Percentiles rank a stretch among this genome's conserved stretches.
Evolutionary conservation across 2,888 invertebrate genomes (phyloP).

Genomic region (Argyra leucocephala): DNA sequence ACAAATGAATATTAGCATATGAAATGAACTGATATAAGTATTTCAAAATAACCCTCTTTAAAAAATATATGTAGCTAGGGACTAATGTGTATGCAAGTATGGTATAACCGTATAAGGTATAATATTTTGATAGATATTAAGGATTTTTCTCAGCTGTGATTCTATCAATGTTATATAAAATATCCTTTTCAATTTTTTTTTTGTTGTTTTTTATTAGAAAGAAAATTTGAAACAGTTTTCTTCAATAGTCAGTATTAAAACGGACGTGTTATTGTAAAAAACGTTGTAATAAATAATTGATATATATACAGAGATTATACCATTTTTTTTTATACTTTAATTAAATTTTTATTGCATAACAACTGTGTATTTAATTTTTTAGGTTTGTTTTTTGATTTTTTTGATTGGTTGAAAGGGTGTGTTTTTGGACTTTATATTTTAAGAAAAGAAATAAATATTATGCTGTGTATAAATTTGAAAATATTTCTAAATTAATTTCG

Average conservation of each 20-base stretch:
- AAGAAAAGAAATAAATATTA: too few relatives aligned
- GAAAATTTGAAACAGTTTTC: neutral
- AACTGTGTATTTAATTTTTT: neutral
- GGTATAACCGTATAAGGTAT: too few relatives aligned
- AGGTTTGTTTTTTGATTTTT: neutral
- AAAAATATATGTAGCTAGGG: too few relatives aligned
- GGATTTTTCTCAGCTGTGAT: constrained; percentile 3
- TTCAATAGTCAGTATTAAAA: neutral
- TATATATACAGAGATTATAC: neutral
- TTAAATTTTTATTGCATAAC: neutral
- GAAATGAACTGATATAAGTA: too few relatives aligned
- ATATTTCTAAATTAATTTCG: too few relatives aligned
- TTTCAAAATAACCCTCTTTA: too few relatives aligned
- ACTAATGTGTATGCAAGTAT: too few relatives aligned
- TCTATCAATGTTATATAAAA: neutral
- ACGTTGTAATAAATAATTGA: neutral
- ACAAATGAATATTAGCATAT: too few relatives aligned
- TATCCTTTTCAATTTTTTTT: neutral
- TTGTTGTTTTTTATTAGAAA: neutral
- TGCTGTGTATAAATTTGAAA: too few relatives aligned
- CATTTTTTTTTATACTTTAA: neutral
- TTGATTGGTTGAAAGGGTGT: neutral
- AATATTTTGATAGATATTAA: neutral
- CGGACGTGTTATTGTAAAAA: neutral
- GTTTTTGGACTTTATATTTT: too few relatives aligned